Evolutionary conservation across 35 echinoderm and acorn worm genomes (phyloP).

Genomic region (Ptychodera flava): DNA sequence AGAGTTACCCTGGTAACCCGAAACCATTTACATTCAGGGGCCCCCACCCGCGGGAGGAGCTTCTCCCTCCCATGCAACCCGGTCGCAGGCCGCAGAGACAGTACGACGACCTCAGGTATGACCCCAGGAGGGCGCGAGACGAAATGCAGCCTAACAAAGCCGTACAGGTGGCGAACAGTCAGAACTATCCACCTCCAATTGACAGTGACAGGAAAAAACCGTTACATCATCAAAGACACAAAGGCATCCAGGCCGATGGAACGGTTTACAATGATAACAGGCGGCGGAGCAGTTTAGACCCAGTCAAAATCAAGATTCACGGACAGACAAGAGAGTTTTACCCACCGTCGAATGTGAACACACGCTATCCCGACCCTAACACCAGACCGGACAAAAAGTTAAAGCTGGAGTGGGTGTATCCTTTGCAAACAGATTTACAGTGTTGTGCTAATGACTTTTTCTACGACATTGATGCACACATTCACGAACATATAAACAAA

Average conservation of each 20-base stretch:
- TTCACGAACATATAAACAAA: background rate
- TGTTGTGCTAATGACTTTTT: too few species aligned
- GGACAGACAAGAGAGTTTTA: constrained; percentile 69
- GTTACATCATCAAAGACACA: background rate
- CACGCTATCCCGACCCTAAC: constrained; percentile 1
- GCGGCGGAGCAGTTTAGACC: background rate
- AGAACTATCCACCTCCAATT: background rate
- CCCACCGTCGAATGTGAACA: constrained; percentile 45
- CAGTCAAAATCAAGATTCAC: constrained; percentile 50
- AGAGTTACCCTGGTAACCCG: background rate
- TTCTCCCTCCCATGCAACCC: background rate
- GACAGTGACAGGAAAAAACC: background rate
- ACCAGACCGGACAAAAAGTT: constrained; percentile 57
- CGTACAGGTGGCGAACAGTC: background rate
- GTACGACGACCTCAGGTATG: background rate
- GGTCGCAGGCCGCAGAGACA: background rate
- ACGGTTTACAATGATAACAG: background rate
- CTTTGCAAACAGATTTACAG: constrained; percentile 48
- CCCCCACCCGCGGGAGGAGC: background rate
- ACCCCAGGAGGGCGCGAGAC: background rate
- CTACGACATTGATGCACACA: background rate
- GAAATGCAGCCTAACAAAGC: background rate
- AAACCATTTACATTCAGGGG: background rate
- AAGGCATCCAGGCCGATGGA: background rate
- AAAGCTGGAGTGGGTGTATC: constrained; percentile 99